Evolutionary conservation across 2,797 vertebrate genomes (phyloP).

Genomic region (Esox masquinongy): DNA sequence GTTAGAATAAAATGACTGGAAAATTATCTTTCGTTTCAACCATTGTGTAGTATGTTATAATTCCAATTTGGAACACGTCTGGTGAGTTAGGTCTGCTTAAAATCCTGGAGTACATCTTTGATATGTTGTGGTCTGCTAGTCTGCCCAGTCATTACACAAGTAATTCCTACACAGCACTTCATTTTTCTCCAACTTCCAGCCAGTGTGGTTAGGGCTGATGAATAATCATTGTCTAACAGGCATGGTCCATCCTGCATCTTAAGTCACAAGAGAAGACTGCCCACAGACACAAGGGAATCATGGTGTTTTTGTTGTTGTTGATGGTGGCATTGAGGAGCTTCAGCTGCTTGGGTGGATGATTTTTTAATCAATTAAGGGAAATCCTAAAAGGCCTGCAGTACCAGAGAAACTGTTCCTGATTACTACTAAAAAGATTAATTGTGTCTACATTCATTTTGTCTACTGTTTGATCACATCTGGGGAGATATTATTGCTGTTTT

Average conservation of each 20-base stretch:
- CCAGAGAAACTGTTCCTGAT: not conserved
- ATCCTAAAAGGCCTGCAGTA: slow-evolving; percentile 8
- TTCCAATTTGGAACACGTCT: no score
- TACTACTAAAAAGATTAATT: no score
- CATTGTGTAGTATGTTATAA: no score
- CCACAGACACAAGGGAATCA: not conserved
- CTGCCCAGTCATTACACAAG: slow-evolving; percentile 42
- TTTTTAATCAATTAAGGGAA: slow-evolving; percentile 52
- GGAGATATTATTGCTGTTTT: not conserved
- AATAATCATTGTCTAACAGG: slow-evolving; percentile 41
- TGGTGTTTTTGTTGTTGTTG: not conserved
- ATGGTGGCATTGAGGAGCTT: not conserved
- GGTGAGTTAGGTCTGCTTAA: no score
- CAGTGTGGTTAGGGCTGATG: slow-evolving; percentile 32
- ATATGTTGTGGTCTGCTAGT: slow-evolving; percentile 51
- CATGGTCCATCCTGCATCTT: slow-evolving; percentile 15
- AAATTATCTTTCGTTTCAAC: no score
- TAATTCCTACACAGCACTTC: slow-evolving; percentile 26
- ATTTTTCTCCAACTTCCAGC: not conserved
- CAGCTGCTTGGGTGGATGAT: slow-evolving; percentile 45
- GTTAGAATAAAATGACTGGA: no score
- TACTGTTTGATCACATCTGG: not conserved
- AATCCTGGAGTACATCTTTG: slow-evolving; percentile 2
- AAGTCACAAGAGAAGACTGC: slow-evolving; percentile 12
- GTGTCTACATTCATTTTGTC: not conserved